Percentiles rank a stretch among this genome's conserved stretches.
phyloP scores from a whole-genome alignment of 2,888 invertebrate genomes.

The Limnephilus auricula region DNA sequence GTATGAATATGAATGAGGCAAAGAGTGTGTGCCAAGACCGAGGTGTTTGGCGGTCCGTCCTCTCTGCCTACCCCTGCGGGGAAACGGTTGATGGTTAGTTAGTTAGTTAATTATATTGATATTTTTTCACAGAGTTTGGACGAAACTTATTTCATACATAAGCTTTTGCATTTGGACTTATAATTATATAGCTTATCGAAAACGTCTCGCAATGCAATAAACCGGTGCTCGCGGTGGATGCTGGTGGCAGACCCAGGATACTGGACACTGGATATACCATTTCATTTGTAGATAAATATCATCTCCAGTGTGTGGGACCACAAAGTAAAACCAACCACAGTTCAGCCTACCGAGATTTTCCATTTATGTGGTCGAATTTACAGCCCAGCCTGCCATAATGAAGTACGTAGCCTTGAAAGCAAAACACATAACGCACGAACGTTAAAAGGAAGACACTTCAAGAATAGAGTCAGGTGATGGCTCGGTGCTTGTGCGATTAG shows the following conservation, averaged over 20 bases:
- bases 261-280: background rate
- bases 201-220: background rate
- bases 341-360: background rate
- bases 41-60: too few species aligned
- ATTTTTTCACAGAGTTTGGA: too few species aligned
- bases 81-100: too few species aligned
- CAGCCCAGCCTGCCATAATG: background rate
- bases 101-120: too few species aligned
- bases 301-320: constrained; percentile 23
- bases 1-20: too few species aligned
- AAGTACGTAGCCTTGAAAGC: constrained; percentile 10
- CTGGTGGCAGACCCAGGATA: background rate
- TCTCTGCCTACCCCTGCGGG: too few species aligned
- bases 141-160: too few species aligned
- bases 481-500: background rate
- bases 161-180: too few species aligned
- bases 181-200: background rate
- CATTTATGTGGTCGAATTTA: constrained; percentile 19
- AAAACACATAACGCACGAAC: background rate
- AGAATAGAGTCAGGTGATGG: background rate
- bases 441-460: background rate
- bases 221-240: background rate
- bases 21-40: too few species aligned
- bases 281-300: constrained; percentile 28
- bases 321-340: constrained; percentile 22